Evolutionary conservation across 2,113 vertebrate species (phyloP).

Genomic region (Tachysurus vachellii): DNA sequence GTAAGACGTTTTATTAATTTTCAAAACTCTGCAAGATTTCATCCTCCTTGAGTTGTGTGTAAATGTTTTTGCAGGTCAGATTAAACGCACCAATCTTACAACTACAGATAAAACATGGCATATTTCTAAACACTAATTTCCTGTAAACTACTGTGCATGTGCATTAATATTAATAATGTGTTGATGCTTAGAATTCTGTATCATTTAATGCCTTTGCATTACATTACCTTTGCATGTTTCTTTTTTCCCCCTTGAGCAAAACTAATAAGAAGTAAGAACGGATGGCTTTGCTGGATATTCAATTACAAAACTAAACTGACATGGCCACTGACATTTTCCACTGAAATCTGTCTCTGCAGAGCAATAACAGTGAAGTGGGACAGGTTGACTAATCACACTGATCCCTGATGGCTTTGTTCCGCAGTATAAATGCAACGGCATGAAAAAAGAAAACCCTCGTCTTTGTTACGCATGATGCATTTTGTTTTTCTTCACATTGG

Average conservation of each 20-base stretch:
- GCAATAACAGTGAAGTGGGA: conserved; percentile 45
- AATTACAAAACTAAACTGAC: conserved; percentile 45
- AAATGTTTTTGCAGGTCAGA: neutral
- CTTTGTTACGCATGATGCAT: conserved; percentile 14
- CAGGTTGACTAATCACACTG: conserved; percentile 51
- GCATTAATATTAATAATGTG: conserved; percentile 7
- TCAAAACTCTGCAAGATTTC: neutral
- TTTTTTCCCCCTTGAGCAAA: conserved; percentile 25
- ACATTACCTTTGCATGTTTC: neutral
- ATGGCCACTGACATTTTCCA: conserved; percentile 40
- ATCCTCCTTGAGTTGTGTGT: neutral
- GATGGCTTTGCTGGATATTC: conserved; percentile 27
- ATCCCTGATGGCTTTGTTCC: conserved; percentile 36
- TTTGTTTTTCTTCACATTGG: conserved; percentile 25
- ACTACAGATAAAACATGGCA: neutral
- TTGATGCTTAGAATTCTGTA: neutral
- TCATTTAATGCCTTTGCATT: neutral
- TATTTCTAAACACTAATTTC: neutral
- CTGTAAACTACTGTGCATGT: neutral
- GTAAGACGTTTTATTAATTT: neutral
- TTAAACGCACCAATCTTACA: neutral
- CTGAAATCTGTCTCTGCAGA: conserved; percentile 25
- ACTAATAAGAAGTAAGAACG: conserved; percentile 30
- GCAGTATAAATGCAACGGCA: conserved; percentile 32
- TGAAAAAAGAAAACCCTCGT: neutral